These are phyloP conservation scores for Choloepus hoffmanni DNA, from an alignment of 2,113 vertebrate species.

Conservation along the genomic window DNA sequence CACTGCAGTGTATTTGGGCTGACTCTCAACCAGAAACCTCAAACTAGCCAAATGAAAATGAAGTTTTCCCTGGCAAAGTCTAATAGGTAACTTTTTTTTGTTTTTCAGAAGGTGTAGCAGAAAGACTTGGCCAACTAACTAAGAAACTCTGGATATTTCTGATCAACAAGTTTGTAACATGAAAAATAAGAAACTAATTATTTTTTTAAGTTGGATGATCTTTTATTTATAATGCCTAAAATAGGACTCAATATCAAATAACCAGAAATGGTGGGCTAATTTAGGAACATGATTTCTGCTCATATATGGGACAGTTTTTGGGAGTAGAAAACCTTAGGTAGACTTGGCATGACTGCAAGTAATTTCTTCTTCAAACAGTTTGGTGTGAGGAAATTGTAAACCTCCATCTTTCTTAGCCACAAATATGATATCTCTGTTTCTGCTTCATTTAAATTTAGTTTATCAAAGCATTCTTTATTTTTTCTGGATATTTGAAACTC, in stretches of 20 bases:
- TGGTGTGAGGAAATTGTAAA: constrained; percentile 7
- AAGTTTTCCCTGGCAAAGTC: neutral
- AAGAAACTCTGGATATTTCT: neutral
- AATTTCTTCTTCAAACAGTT: neutral
- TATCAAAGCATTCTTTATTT: constrained; percentile 8
- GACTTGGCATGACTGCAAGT: neutral
- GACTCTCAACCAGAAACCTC: neutral
- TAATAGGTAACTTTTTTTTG: neutral
- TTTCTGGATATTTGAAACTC: constrained; percentile 19
- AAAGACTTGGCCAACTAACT: neutral
- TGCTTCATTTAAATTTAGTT: constrained; percentile 7
- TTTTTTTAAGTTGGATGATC: neutral
- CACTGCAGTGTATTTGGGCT: neutral
- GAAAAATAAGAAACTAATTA: neutral
- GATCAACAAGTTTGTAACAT: neutral
- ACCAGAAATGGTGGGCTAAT: neutral
- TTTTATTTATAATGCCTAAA: constrained; percentile 35
- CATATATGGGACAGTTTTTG: neutral
- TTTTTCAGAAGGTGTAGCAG: neutral
- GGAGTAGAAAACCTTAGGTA: neutral
- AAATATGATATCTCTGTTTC: neutral
- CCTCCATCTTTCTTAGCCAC: neutral
- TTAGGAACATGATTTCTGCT: neutral
- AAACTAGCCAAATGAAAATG: neutral
- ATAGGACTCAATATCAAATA: neutral